These are phyloP conservation scores for Cladopsammia gracilis DNA, from an alignment of 64 coral and sea anemone genomes.

Conservation along the genomic window DNA sequence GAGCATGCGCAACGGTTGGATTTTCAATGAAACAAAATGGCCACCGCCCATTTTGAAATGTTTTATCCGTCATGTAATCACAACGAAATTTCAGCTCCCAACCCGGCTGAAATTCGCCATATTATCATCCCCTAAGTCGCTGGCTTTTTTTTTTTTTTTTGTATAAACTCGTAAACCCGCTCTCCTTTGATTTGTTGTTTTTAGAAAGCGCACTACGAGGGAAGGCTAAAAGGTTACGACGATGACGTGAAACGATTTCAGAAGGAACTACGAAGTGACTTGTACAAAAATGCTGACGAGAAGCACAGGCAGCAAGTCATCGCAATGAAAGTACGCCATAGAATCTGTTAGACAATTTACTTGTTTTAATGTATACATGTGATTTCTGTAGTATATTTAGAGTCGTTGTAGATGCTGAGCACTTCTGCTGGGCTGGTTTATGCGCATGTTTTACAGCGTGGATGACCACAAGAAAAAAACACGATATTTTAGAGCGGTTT, in stretches of 20 bases:
- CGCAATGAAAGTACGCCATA: conserved; percentile 77
- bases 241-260: conserved; percentile 82
- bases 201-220: conserved; percentile 82
- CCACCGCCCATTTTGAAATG: no score
- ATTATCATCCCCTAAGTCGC: no score
- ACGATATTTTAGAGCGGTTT: no score
- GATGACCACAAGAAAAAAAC: no score
- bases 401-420: no score
- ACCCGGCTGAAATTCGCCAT: not conserved
- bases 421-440: no score
- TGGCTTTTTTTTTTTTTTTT: conserved; percentile 40
- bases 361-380: not conserved
- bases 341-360: not conserved
- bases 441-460: no score
- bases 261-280: conserved; percentile 77
- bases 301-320: conserved; percentile 92
- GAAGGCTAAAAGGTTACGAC: conserved; percentile 79
- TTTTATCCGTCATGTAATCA: not conserved
- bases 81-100: no score
- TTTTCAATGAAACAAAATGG: no score
- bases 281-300: conserved; percentile 87
- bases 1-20: no score
- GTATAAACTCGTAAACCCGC: no score
- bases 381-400: no score
- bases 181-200: conserved; percentile 12